phyloP scores from a whole-genome alignment of 2,888 invertebrate genomes.

The Neoaliturus tenellus region DNA sequence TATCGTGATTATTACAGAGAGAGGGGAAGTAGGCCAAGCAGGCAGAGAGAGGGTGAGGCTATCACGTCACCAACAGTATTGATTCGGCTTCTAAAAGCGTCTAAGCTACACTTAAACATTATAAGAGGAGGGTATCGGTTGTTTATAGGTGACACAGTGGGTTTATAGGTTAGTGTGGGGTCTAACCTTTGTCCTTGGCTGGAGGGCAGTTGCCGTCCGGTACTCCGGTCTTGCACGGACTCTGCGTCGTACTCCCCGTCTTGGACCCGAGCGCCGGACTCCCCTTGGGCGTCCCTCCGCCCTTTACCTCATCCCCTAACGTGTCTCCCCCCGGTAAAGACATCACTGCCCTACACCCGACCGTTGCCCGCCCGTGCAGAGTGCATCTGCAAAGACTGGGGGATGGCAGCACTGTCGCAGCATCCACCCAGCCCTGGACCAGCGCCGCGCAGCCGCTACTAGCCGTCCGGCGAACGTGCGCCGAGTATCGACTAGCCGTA shows the following conservation, averaged over 20 bases:
- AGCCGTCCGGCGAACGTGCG: conserved; percentile 26
- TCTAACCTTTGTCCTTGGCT: conserved; percentile 55
- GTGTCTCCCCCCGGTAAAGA: conserved; percentile 45
- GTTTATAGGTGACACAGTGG: not conserved
- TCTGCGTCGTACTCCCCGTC: conserved; percentile 44
- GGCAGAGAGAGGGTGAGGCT: not conserved
- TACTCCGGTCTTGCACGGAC: conserved; percentile 53
- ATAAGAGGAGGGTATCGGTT: not conserved
- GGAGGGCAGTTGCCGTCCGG: conserved; percentile 60
- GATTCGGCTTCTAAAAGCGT: not conserved
- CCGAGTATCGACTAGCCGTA: conserved; percentile 47
- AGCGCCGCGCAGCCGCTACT: conserved; percentile 54
- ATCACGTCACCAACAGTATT: conserved; percentile 20
- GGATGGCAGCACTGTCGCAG: conserved; percentile 55
- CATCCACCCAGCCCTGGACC: conserved; percentile 56
- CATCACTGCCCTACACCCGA: conserved; percentile 49
- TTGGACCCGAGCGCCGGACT: conserved; percentile 53
- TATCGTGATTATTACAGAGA: not conserved
- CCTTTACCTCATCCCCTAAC: conserved; percentile 48
- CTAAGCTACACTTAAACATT: not conserved
- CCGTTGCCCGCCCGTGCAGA: conserved; percentile 55
- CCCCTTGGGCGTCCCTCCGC: conserved; percentile 51
- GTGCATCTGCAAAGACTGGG: conserved; percentile 54
- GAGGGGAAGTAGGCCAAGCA: conserved; percentile 13
- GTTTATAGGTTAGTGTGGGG: conserved; percentile 6